phyloP scores from a whole-genome alignment of 2,113 vertebrate genomes.

The Psilopsiagon aymara region DNA sequence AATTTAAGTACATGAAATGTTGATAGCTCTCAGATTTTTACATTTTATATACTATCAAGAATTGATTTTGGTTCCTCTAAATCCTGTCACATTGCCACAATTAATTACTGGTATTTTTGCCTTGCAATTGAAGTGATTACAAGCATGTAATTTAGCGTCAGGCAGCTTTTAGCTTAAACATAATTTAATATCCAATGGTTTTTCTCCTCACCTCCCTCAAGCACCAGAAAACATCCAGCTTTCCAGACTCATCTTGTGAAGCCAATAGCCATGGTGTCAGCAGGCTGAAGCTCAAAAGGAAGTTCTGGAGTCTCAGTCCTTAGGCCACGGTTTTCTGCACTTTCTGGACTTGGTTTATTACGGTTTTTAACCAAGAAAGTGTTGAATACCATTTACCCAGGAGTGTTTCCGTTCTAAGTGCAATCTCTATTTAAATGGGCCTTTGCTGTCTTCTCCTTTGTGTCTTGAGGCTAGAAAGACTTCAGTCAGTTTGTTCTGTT shows the following conservation, averaged over 20 bases:
- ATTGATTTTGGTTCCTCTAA: background rate
- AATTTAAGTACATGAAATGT: background rate
- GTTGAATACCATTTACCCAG: background rate
- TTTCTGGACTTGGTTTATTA: background rate
- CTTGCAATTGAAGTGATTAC: conserved; percentile 21
- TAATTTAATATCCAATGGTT: conserved; percentile 27
- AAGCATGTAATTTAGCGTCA: conserved; percentile 21
- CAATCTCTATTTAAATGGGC: background rate
- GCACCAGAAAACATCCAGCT: background rate
- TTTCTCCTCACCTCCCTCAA: background rate
- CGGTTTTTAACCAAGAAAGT: background rate
- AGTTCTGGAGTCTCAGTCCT: background rate
- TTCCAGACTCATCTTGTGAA: background rate
- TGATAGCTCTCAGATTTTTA: conserved; percentile 28
- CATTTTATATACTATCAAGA: background rate
- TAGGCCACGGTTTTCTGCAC: background rate
- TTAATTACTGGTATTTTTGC: conserved; percentile 40
- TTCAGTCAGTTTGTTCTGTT: background rate
- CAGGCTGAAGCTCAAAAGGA: background rate
- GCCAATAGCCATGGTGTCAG: background rate
- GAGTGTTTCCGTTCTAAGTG: background rate
- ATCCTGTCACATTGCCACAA: conserved; percentile 14
- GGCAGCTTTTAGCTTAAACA: conserved; percentile 37
- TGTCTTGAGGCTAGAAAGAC: background rate
- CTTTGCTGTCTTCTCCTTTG: background rate